Evolutionary conservation across 2,113 vertebrate genomes (phyloP).

Genomic region (Microcebus murinus): DNA sequence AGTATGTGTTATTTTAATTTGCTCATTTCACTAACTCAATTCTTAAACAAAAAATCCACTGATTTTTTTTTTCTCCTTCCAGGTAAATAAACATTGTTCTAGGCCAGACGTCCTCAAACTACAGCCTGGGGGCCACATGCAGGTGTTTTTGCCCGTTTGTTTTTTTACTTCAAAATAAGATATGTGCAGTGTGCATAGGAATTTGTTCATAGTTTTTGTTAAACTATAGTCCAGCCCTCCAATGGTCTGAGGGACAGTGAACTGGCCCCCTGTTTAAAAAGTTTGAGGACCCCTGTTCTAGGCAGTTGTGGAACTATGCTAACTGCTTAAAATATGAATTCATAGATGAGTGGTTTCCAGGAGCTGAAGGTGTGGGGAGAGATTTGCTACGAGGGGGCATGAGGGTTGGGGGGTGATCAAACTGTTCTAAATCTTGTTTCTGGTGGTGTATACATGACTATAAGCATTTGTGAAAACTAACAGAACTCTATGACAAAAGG

Average conservation of each 20-base stretch:
- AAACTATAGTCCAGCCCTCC: no score
- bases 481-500: neutral
- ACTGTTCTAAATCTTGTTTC: neutral
- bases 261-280: no score
- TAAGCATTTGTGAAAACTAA: neutral
- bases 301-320: neutral
- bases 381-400: neutral
- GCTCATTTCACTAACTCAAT: neutral
- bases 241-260: no score
- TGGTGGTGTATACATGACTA: neutral
- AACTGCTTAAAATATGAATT: conserved; percentile 9
- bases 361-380: neutral
- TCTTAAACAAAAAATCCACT: neutral
- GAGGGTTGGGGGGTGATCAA: neutral
- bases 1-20: neutral
- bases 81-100: neutral
- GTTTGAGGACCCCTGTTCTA: neutral
- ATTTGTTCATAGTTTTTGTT: no score
- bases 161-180: no score
- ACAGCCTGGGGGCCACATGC: no score
- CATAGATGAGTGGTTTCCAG: neutral
- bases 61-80: neutral
- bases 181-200: no score
- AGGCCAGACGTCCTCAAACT: no score
- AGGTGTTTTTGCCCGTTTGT: no score